These are phyloP conservation scores for Busseola fusca DNA, from an alignment of 2,888 invertebrate species.

Conservation along the genomic window DNA sequence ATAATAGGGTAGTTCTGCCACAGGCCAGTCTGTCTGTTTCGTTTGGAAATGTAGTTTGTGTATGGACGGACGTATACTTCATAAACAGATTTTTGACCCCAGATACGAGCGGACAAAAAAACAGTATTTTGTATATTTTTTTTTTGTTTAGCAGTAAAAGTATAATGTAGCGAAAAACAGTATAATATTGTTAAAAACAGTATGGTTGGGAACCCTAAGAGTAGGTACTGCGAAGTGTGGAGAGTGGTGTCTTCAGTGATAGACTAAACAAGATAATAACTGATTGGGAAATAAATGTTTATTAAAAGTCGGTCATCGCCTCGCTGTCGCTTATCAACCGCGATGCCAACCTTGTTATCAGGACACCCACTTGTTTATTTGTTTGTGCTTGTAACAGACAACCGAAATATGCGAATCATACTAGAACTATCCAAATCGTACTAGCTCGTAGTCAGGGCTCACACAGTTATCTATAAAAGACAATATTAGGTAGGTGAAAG, in stretches of 20 bases:
- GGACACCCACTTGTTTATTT: slow-evolving; percentile 2
- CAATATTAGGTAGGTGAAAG: slow-evolving; percentile 8
- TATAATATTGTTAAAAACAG: too few relatives aligned
- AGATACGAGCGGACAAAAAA: too few relatives aligned
- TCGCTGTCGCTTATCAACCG: slow-evolving; percentile 15
- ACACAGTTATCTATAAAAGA: not conserved
- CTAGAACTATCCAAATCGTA: not conserved
- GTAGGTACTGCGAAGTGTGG: not conserved
- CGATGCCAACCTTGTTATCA: slow-evolving; percentile 2
- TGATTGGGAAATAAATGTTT: slow-evolving; percentile 37
- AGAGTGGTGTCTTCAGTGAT: not conserved
- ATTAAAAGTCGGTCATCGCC: slow-evolving; percentile 30
- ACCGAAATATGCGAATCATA: not conserved
- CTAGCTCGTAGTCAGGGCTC: not conserved
- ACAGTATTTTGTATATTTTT: too few relatives aligned
- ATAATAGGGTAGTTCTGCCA: too few relatives aligned
- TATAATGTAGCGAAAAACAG: too few relatives aligned
- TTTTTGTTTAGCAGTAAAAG: too few relatives aligned
- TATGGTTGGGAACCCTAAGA: too few relatives aligned
- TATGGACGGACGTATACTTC: too few relatives aligned
- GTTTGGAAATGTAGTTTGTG: too few relatives aligned
- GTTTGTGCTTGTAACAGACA: slow-evolving; percentile 6
- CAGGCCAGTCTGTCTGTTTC: too few relatives aligned
- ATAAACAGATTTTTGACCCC: too few relatives aligned
- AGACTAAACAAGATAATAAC: slow-evolving; percentile 38